Evolutionary conservation across 2,113 vertebrate species (phyloP).

Genomic region (Ophthalmolycus amberensis): DNA sequence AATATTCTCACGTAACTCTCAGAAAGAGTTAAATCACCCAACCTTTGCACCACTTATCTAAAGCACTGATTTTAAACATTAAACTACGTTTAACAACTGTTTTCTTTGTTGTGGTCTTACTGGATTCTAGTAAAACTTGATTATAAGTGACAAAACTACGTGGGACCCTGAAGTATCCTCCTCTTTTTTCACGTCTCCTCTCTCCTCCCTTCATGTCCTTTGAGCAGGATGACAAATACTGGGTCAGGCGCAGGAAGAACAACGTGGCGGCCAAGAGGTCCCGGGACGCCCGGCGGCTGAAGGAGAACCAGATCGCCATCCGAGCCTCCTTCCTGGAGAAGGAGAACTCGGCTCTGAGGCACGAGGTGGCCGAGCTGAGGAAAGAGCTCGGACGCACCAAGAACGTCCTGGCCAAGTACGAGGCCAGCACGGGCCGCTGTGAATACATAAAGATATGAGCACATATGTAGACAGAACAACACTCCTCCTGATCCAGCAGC

Average conservation of each 20-base stretch:
- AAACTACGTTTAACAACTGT: too few species aligned
- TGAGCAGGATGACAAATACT: constrained; percentile 95
- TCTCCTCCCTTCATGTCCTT: constrained; percentile 14
- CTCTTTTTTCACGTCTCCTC: background rate
- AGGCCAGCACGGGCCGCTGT: constrained; percentile 90
- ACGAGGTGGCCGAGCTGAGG: constrained; percentile 91
- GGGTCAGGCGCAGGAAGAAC: constrained; percentile 96
- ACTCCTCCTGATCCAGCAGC: background rate
- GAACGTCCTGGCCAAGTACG: constrained; percentile 91
- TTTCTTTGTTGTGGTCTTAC: too few species aligned
- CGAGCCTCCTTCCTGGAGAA: constrained; percentile 94
- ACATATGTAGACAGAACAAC: background rate
- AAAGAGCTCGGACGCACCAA: constrained; percentile 94
- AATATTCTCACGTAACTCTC: too few species aligned
- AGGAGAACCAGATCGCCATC: constrained; percentile 98
- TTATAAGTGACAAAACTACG: too few species aligned
- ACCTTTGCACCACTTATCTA: background rate
- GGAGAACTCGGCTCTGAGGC: constrained; percentile 91
- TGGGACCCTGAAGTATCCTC: too few species aligned
- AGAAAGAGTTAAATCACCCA: background rate
- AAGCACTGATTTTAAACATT: too few species aligned
- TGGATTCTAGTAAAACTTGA: too few species aligned
- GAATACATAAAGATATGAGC: too few species aligned
- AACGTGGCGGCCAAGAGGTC: constrained; percentile 96
- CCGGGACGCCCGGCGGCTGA: constrained; percentile 91